phyloP scores from a whole-genome alignment of 2,797 vertebrate genomes.

The Hypotaenidia philippensis region DNA sequence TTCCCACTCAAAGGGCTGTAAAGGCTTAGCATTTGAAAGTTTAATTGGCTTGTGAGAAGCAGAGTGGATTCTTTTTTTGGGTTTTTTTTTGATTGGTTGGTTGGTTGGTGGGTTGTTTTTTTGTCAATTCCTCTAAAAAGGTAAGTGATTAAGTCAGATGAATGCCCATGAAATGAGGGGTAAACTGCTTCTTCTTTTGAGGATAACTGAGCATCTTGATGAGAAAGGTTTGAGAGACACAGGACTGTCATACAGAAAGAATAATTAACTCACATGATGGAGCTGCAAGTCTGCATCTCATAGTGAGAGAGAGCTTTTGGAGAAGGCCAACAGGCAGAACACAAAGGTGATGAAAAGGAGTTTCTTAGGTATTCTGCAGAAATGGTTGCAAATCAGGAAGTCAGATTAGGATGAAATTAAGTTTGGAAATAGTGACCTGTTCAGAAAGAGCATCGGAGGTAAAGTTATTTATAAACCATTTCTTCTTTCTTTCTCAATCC shows the following conservation, averaged over 20 bases:
- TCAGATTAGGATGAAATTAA: background rate
- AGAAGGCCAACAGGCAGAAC: background rate
- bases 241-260: background rate
- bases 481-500: background rate
- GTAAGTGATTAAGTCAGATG: background rate
- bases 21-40: background rate
- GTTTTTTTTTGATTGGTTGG: background rate
- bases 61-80: accelerated
- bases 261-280: background rate
- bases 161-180: background rate
- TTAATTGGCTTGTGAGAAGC: background rate
- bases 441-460: background rate
- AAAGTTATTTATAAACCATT: background rate
- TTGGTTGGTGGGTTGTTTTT: accelerated
- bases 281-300: background rate
- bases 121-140: background rate
- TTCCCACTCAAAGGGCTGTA: background rate
- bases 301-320: background rate
- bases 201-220: background rate
- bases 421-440: background rate
- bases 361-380: background rate
- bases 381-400: background rate
- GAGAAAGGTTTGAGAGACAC: background rate
- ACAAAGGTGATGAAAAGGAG: background rate
- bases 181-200: background rate